Conservation (phyloP, 1,140 invertebrate genomes). For the Gonioctena quinquepunctata region DNA sequence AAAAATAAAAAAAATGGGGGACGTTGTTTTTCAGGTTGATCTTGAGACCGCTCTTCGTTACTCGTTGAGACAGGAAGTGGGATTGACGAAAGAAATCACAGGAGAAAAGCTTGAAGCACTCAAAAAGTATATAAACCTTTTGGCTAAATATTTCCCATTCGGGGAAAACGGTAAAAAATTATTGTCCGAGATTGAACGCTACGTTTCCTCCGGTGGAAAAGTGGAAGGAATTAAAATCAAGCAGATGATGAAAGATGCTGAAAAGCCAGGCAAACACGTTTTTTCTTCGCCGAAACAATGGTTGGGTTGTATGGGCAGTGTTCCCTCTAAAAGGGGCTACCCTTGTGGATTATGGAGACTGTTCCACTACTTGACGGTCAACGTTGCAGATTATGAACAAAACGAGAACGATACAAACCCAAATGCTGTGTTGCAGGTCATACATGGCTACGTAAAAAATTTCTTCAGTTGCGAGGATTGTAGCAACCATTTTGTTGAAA, state of each 20-base stretch:
- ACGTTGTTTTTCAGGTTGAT: conserved; percentile 79
- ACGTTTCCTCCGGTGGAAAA: conserved; percentile 53
- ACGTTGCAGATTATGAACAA: conserved; percentile 62
- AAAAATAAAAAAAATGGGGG: conserved; percentile 53
- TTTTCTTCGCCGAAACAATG: conserved; percentile 68
- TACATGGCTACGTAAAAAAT: conserved; percentile 86
- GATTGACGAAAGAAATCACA: conserved; percentile 67
- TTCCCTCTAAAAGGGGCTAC: conserved; percentile 78
- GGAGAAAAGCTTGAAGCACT: conserved; percentile 74
- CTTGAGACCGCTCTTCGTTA: conserved; percentile 82
- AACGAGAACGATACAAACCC: conserved; percentile 59
- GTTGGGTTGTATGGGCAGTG: conserved; percentile 83
- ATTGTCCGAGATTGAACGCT: conserved; percentile 60
- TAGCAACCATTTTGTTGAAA: conserved; percentile 81
- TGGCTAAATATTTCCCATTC: conserved; percentile 76
- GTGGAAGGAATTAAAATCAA: conserved; percentile 65
- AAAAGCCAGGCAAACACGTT: conserved; percentile 60
- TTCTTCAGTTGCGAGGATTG: conserved; percentile 96
- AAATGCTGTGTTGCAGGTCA: conserved; percentile 73
- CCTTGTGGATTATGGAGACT: conserved; percentile 94
- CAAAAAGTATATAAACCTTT: conserved; percentile 70
- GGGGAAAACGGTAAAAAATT: conserved; percentile 67
- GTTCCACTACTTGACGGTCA: conserved; percentile 92
- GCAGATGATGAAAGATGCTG: conserved; percentile 59
- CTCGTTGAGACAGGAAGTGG: conserved; percentile 80